Evolutionary conservation across 2,113 vertebrate species (phyloP).

Genomic region (Hydrolagus affinis): DNA sequence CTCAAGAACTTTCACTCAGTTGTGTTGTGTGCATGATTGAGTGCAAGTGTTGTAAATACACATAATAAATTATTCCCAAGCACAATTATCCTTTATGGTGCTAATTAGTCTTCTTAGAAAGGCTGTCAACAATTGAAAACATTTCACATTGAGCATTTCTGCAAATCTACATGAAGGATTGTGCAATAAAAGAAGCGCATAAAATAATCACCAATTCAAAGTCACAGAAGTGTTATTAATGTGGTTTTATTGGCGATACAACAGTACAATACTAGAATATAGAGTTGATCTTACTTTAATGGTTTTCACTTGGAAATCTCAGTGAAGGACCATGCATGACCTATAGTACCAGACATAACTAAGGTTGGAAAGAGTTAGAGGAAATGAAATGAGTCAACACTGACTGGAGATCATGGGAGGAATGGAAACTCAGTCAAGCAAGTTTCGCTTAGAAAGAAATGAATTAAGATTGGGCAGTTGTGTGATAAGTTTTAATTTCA

Average conservation of each 20-base stretch:
- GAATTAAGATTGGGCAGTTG: no score
- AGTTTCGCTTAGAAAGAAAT: no score
- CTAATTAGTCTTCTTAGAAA: constrained; percentile 32
- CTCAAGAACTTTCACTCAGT: constrained; percentile 21
- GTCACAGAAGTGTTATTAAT: constrained; percentile 3
- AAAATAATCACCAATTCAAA: constrained; percentile 26
- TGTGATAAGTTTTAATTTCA: no score
- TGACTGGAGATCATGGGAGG: no score
- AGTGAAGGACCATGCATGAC: no score
- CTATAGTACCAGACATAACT: no score
- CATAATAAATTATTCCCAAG: constrained; percentile 28
- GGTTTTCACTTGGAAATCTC: not conserved
- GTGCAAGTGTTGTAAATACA: constrained; percentile 26
- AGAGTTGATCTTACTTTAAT: not conserved
- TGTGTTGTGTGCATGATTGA: constrained; percentile 10
- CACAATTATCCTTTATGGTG: constrained; percentile 32
- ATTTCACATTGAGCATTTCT: constrained; percentile 16
- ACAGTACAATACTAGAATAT: not conserved
- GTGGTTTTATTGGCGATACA: not conserved
- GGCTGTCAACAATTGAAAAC: constrained; percentile 24
- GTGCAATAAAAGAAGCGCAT: constrained; percentile 12
- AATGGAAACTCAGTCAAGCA: no score
- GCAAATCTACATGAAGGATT: constrained; percentile 15
- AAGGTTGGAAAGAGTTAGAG: no score
- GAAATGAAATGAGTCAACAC: no score